Conservation (phyloP, 2,888 invertebrate genomes). For the Clostera curtula region DNA sequence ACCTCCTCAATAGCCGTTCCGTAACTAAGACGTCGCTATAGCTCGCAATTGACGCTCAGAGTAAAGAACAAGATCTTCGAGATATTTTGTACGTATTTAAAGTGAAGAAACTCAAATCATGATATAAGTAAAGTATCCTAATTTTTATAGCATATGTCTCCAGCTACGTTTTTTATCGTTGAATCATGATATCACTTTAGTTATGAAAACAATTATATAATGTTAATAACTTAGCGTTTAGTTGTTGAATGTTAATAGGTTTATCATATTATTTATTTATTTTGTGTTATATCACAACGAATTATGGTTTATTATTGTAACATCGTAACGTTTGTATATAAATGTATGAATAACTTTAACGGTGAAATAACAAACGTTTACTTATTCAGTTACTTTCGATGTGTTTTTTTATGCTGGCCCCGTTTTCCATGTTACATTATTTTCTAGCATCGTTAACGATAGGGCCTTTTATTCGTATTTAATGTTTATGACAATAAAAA, state of each 20-base stretch:
- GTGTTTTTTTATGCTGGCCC: no score
- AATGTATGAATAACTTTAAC: slow-evolving; percentile 25
- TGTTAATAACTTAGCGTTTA: slow-evolving; percentile 47
- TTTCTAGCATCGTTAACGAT: no score
- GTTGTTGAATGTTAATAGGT: slow-evolving; percentile 67
- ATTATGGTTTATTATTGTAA: slow-evolving; percentile 39
- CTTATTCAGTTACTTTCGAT: no score
- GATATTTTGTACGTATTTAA: slow-evolving; percentile 4
- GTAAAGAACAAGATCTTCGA: slow-evolving; percentile 8
- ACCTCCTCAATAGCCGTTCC: no score
- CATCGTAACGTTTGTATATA: slow-evolving; percentile 41
- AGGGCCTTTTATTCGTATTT: not conserved
- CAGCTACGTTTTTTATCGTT: slow-evolving; percentile 14
- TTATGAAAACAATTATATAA: slow-evolving; percentile 18
- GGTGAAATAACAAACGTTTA: no score
- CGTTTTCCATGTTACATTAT: no score
- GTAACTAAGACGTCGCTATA: not conserved
- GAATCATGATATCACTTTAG: slow-evolving; percentile 17
- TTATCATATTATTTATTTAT: slow-evolving; percentile 60
- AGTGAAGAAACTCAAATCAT: slow-evolving; percentile 4
- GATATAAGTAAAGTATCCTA: slow-evolving; percentile 9
- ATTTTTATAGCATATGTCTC: slow-evolving; percentile 18
- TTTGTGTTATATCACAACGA: slow-evolving; percentile 61
- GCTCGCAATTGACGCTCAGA: slow-evolving; percentile 3
- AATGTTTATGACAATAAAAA: not conserved